Base-by-base conservation (phyloP, 2,888 invertebrate genomes). In the Dryomyza anilis region DNA sequence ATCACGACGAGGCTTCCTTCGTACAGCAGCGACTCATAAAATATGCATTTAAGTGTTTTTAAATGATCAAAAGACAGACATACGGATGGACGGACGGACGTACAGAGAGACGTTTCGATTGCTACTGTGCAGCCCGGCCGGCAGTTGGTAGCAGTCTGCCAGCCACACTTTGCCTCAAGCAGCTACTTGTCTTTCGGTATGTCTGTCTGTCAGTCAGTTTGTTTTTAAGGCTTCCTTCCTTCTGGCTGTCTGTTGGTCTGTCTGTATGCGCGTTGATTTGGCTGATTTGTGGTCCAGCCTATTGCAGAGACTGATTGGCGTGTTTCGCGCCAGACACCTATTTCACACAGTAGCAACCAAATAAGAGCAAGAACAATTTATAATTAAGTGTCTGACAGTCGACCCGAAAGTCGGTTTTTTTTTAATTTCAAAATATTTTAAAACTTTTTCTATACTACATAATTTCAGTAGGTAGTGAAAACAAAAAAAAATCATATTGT, bases 1-100 rank as follows among this genome's bases (percentile, higher is more conserved):
- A 48, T 59, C 59, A 59, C 33, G 59, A 59, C 27, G 23, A 36
- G 12, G 36, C 36, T 48, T n/a, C 25, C 39, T 60, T 19, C 25
- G 60, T 12, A 5, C 25, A 23, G 48, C 2, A 33, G 55, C 33
- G 29, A 4, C 55, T 8, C 60, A 39, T 60, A 60, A 60, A 60
- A 60, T 60, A 60, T 52, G 36, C 50, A 52, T 60, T 60, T 60
- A 60, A 60, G 60, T 60, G 60, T 60, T 60, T 60, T 60, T 60
- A 60, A 60, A 60, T 60, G 60, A 60, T 39, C 60, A 60, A 25
- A 33, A 30, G 60, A 60, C 60, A 60, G 60, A n/a, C n/a, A n/a
- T n/a, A n/a, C n/a, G n/a, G n/a, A n/a, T n/a, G n/a, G n/a, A n/a
- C n/a, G n/a, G n/a, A n/a, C n/a, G n/a, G n/a, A n/a, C n/a, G n/a